Percentiles rank a stretch among this genome's conserved stretches.
These are phyloP conservation scores for Catagonus wagneri DNA, from an alignment of 2,113 vertebrate species.

Conservation along the genomic window DNA sequence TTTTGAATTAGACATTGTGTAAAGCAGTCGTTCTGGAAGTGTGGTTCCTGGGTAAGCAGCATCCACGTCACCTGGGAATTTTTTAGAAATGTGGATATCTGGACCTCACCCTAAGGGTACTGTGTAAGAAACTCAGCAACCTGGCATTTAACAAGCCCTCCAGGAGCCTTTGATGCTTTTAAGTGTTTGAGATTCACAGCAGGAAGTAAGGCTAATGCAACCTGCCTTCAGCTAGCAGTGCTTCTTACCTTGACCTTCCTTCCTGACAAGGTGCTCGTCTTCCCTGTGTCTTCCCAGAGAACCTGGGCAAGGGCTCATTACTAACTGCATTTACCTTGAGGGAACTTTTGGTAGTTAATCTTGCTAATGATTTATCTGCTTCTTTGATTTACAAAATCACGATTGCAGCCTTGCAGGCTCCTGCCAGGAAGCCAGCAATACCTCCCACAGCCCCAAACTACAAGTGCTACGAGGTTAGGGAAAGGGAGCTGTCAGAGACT, in stretches of 20 bases:
- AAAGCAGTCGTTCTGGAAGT: neutral
- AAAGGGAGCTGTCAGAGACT: too few species aligned
- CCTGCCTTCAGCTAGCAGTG: too few species aligned
- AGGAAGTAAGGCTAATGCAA: fast-evolving
- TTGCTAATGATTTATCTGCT: neutral
- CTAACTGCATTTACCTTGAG: neutral
- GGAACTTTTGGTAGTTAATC: neutral
- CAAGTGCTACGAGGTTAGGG: neutral
- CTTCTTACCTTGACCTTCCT: neutral
- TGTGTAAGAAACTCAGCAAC: neutral
- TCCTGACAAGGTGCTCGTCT: neutral
- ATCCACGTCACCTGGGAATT: too few species aligned
- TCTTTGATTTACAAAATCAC: neutral
- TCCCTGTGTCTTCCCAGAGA: neutral
- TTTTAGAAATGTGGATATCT: neutral
- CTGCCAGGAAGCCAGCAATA: neutral
- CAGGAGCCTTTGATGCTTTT: too few species aligned
- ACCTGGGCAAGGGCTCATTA: neutral
- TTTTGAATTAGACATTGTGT: neutral
- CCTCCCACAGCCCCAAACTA: neutral
- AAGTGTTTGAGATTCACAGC: neutral
- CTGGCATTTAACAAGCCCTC: too few species aligned
- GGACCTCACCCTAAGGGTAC: neutral
- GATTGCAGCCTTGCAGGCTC: neutral
- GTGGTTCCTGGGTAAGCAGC: neutral